Conservation (phyloP, 2,888 invertebrate species). For the Ganaspis brasiliensis region DNA sequence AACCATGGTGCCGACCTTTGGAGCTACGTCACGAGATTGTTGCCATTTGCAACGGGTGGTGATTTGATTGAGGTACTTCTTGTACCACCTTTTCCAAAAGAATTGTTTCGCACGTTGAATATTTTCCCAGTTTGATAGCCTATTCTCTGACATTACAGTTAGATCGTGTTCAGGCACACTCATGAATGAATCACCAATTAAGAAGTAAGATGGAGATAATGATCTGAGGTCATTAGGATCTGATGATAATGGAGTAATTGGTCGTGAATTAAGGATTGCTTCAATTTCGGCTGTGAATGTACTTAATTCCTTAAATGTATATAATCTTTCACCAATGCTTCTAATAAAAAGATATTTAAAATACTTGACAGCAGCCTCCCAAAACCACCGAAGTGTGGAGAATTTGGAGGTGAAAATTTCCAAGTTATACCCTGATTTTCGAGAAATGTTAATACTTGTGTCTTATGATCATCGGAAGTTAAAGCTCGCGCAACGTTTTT, state of each 20-base stretch:
- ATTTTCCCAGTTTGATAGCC: not conserved
- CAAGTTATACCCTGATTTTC: conserved; percentile 48
- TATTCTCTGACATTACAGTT: not conserved
- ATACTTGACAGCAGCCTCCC: conserved; percentile 66
- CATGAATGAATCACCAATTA: conserved; percentile 59
- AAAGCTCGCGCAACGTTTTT: conserved; percentile 22
- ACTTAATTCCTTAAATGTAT: not conserved
- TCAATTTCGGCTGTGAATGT: conserved; percentile 52
- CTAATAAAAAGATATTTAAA: conserved; percentile 60
- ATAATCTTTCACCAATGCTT: not conserved
- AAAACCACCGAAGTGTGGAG: conserved; percentile 65
- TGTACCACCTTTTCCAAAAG: not conserved
- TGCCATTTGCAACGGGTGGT: not conserved
- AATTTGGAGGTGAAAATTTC: conserved; percentile 63
- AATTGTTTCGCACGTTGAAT: not conserved
- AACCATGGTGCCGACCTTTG: conserved; percentile 31
- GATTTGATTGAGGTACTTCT: not conserved
- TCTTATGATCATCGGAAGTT: not conserved
- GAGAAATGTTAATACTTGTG: not conserved
- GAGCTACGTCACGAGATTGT: not conserved
- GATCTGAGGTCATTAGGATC: conserved; percentile 57
- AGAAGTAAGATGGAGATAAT: conserved; percentile 63
- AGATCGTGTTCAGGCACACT: not conserved
- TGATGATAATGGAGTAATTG: conserved; percentile 52
- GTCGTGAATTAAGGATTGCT: conserved; percentile 60